Base-by-base conservation (phyloP, 2,888 invertebrate species). In the Abscondita cerata region DNA sequence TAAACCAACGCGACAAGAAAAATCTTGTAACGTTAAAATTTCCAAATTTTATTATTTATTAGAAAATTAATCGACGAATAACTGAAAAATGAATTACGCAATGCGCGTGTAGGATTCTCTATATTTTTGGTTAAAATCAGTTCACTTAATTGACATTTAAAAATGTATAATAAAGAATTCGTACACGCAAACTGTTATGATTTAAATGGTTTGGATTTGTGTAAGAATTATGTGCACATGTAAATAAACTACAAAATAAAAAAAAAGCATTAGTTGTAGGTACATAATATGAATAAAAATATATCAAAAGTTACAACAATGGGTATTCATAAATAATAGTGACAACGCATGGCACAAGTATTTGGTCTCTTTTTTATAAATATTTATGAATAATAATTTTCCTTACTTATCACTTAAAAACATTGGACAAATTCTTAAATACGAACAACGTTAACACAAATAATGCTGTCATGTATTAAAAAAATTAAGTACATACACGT, bases 281-380 rank as follows among this genome's bases (percentile, higher is more conserved):
- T n/a, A n/a, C n/a, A n/a, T n/a, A n/a, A 15, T 48, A 52, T 52
- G 33, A 52, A 59, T 59, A 59, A 60, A 60, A 60, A 54, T 54
- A 54, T 60, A 60, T 60, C 54, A 60, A 60, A 60, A 55, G 41
- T 52, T 58, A 54, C 52, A 40, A 51, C 44, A 41, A n/a, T 58
- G 44, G 33, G 25, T 48, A 51, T 51, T 57, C 19, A 51, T 47
- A 47, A 19, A 56, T 19, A 12, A 33, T 19, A 12, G 13, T 38
- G 11, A 54, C 6, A 50, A 59, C 48, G 59, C 40, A 61, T 52
- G 61, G 61, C 56, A 61, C 56, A 61, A 56, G 52, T 61, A 38
- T 61, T 61, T 61, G 61, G 61, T 61, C 61, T 55, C 47, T 40
- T 56, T 36, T n/a, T 47, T 59, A 59, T 46, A 59, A 52, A 59